Evolutionary conservation across 1,140 invertebrate species (phyloP), one percentile per base, ranked within the genome.

Genomic region (Sesamia nonagrioides): DNA sequence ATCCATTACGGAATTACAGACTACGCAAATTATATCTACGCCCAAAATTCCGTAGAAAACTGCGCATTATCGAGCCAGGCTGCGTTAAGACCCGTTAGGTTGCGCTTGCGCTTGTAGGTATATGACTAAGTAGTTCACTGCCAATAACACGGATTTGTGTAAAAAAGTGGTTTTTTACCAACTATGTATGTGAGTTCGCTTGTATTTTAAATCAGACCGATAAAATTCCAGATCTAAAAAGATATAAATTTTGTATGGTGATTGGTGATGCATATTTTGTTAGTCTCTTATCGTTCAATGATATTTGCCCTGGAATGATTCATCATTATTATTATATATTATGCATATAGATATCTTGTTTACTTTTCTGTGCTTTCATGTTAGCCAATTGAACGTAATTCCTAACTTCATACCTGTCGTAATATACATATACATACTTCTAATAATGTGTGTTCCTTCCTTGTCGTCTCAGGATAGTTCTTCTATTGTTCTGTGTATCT

Each of bases 311-410:
- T 17, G 1, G 3, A 33, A 40, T 63, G 60, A 17, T 66, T 42
- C 37, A 66, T 66, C 61, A 13, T 66, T 40, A 42, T 66, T 66
- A 66, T 21, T 66, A 66, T 17, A 66, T 66, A n/a, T n/a, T n/a
- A n/a, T n/a, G n/a, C 3, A 40, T 13, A 33, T 35, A 8, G 1
- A 17, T 11, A 17, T 9, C n/a, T 42, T 66, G 11, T 13, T 42
- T 9, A 66, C 17, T 40, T 42, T 42, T 2, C 17, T 66, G 6
- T 3, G 17, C 8, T 13, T 5, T 13, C 18, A 4, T 60, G 9
- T 0, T 11, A 2, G 21, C 42, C 1, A 13, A 15, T 1, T 11
- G 42, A 1, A 1, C 9, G 0, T 15, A 13, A 45, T 13, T 40
- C 6, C 37, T 40, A 40, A 40, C 27, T 27, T n/a, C n/a, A n/a